phyloP scores from a whole-genome alignment of 2,888 invertebrate genomes.

The Plebejus anna region DNA sequence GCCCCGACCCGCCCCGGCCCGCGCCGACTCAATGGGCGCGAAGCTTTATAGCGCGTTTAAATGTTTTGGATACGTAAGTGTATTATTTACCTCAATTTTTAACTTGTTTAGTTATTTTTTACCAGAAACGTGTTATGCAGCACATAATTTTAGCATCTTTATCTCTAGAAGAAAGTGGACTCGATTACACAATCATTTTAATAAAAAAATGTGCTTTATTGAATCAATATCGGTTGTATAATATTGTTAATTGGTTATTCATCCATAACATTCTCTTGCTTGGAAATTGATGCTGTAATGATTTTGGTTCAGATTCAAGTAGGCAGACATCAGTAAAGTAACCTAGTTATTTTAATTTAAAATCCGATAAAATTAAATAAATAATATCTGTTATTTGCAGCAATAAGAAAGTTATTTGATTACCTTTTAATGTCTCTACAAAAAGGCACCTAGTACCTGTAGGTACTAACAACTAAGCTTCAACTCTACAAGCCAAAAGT shows the following conservation, averaged over 20 bases:
- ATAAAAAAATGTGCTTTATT: neutral
- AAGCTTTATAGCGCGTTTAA: no score
- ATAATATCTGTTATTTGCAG: no score
- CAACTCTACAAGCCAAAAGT: no score
- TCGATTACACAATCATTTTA: neutral
- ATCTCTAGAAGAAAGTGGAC: neutral
- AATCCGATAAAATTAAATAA: no score
- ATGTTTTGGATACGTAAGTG: neutral
- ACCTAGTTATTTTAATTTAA: no score
- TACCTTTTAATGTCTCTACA: no score
- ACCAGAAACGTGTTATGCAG: neutral
- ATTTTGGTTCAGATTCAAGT: neutral
- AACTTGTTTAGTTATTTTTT: neutral
- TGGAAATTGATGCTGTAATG: neutral
- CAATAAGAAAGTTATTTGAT: no score
- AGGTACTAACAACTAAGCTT: no score
- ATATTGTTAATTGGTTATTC: conserved; percentile 8
- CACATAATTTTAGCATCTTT: neutral
- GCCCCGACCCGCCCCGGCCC: no score
- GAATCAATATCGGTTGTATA: neutral
- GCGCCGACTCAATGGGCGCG: no score
- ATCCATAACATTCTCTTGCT: neutral
- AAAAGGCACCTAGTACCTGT: no score
- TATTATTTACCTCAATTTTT: neutral
- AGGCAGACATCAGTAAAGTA: no score